Percentiles rank a stretch among this genome's conserved stretches.
phyloP scores from a whole-genome alignment of 2,113 vertebrate species.

The Sapajus apella region DNA sequence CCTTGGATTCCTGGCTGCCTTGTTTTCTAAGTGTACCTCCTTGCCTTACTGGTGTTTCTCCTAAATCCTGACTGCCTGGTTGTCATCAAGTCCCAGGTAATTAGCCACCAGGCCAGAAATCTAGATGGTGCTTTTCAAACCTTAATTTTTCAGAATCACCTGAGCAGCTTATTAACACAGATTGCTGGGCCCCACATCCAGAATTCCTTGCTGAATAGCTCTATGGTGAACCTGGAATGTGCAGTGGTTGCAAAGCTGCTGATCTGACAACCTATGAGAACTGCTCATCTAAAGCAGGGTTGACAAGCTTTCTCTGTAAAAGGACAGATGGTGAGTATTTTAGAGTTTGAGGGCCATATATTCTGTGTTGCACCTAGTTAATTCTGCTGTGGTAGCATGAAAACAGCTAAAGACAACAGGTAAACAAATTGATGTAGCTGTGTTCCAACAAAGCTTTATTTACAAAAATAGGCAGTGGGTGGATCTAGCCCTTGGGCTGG shows the following conservation, averaged over 20 bases:
- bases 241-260: neutral
- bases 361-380: neutral
- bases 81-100: neutral
- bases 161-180: neutral
- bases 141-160: neutral
- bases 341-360: neutral
- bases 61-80: neutral
- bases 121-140: neutral
- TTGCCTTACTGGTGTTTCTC: neutral
- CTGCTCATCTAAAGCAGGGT: neutral
- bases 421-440: neutral
- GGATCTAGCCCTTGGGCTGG: neutral
- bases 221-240: neutral
- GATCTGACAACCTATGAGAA: neutral
- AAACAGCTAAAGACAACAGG: neutral
- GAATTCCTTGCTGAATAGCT: neutral
- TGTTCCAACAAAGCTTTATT: neutral
- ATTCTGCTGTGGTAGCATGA: neutral
- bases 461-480: neutral
- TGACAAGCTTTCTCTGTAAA: neutral
- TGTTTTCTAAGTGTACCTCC: neutral
- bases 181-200: neutral
- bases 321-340: neutral
- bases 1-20: neutral
- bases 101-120: neutral